A percentile compares a stretch with the other conserved stretches of the same genome.
These are phyloP conservation scores for Drosophila borealis DNA, from an alignment of 2,888 invertebrate species.

Conservation along the genomic window DNA sequence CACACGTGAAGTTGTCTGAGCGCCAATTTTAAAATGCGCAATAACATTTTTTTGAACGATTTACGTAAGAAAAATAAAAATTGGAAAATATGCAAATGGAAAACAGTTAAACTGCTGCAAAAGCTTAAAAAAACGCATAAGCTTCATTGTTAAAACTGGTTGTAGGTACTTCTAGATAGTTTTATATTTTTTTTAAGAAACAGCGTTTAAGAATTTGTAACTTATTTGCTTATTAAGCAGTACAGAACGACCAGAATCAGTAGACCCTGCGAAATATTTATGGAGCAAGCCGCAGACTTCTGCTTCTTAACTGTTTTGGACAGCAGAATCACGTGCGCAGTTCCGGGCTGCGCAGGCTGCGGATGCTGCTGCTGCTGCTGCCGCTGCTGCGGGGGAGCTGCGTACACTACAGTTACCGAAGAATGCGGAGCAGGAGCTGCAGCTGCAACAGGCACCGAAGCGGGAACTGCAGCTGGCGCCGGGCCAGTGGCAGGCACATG, in stretches of 20 bases:
- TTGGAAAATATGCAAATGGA: too few relatives aligned
- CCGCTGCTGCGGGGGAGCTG: slow-evolving; percentile 8
- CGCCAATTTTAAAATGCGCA: not conserved
- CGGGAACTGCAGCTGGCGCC: slow-evolving; percentile 6
- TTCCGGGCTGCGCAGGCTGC: slow-evolving; percentile 6
- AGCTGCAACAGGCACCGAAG: not conserved
- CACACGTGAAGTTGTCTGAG: not conserved
- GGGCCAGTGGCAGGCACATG: slow-evolving; percentile 1
- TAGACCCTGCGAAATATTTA: slow-evolving; percentile 26
- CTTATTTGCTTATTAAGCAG: slow-evolving; percentile 19
- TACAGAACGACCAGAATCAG: slow-evolving; percentile 32
- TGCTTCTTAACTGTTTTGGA: slow-evolving; percentile 47
- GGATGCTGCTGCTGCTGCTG: slow-evolving; percentile 2
- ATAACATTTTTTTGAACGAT: too few relatives aligned
- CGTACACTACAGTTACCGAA: slow-evolving; percentile 17
- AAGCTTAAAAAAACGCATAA: too few relatives aligned
- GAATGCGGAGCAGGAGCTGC: slow-evolving; percentile 5
- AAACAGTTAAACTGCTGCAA: too few relatives aligned
- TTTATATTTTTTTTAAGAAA: not conserved
- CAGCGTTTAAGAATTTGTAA: not conserved
- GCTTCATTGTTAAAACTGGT: not conserved
- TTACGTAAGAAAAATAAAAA: too few relatives aligned
- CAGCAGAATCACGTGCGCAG: slow-evolving; percentile 33
- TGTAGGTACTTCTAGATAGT: not conserved
- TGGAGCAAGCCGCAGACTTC: slow-evolving; percentile 26